Evolutionary conservation across 1,140 invertebrate genomes (phyloP).

Genomic region (Zaprionus gabonicus): DNA sequence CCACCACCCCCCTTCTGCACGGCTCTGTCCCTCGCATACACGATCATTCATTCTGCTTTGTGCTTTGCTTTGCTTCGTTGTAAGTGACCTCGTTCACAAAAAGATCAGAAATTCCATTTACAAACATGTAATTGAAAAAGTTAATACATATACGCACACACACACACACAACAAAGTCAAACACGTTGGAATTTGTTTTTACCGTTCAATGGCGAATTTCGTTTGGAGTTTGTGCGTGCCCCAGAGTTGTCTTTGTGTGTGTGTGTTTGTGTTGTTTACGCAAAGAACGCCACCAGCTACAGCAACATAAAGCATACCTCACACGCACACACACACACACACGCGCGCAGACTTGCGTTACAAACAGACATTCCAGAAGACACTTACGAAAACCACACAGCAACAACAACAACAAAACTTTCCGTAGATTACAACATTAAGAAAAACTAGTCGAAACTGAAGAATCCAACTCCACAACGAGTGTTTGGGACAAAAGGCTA

Average conservation of each 20-base stretch:
- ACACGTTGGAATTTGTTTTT: slow-evolving; percentile 77
- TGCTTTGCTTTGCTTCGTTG: slow-evolving; percentile 56
- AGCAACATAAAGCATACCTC: slow-evolving; percentile 41
- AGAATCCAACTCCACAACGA: slow-evolving; percentile 43
- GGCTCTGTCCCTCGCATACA: not conserved
- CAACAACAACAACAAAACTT: slow-evolving; percentile 51
- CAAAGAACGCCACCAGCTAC: slow-evolving; percentile 71
- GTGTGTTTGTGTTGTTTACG: slow-evolving; percentile 57
- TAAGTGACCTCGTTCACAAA: slow-evolving; percentile 82
- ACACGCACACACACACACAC: slow-evolving; percentile 28
- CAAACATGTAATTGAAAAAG: slow-evolving; percentile 82
- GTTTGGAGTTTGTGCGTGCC: slow-evolving; percentile 14
- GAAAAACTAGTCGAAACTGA: slow-evolving; percentile 21
- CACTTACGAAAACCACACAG: slow-evolving; percentile 73
- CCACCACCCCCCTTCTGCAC: no score
- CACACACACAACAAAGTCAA: slow-evolving; percentile 61
- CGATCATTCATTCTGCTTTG: slow-evolving; percentile 7
- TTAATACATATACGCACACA: slow-evolving; percentile 41
- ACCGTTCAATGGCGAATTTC: slow-evolving; percentile 81
- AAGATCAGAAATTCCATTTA: slow-evolving; percentile 80
- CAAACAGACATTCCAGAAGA: slow-evolving; percentile 56
- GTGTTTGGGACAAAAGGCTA: slow-evolving; percentile 59
- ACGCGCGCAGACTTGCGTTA: slow-evolving; percentile 6
- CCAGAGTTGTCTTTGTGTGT: slow-evolving; percentile 16
- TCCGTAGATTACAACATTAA: slow-evolving; percentile 68